Percentiles rank a stretch among this genome's conserved stretches.
phyloP scores from a whole-genome alignment of 2,888 invertebrate genomes.

The Chrysopilus asiliformis region DNA sequence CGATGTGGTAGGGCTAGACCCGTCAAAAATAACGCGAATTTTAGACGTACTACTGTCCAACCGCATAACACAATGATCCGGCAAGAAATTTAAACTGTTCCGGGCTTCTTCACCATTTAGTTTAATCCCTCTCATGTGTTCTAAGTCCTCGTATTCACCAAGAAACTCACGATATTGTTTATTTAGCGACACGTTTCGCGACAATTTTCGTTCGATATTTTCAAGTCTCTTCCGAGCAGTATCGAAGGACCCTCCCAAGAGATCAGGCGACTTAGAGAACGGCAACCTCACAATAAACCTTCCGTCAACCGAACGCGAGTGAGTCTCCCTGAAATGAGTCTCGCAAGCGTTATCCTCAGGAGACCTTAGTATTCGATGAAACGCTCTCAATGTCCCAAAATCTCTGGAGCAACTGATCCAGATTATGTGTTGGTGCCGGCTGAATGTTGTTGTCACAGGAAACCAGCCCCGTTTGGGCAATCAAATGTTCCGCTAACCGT shows the following conservation, averaged over 20 bases:
- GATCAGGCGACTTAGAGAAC: background rate
- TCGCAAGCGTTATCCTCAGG: background rate
- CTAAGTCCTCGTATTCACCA: background rate
- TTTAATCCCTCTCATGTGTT: background rate
- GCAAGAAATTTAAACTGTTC: background rate
- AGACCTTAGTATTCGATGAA: background rate
- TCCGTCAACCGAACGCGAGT: background rate
- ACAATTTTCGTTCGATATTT: background rate
- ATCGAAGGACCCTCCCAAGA: background rate
- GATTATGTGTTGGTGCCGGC: background rate
- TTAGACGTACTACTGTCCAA: background rate
- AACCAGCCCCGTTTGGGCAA: no score
- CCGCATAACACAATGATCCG: background rate
- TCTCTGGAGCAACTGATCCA: background rate
- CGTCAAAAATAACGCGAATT: background rate
- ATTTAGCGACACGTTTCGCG: background rate
- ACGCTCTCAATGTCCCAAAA: constrained; percentile 2
- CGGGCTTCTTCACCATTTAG: background rate
- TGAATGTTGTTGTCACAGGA: no score
- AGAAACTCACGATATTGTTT: background rate
- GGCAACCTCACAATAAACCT: background rate
- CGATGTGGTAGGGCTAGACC: background rate
- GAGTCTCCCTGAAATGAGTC: background rate
- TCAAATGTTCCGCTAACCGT: no score
- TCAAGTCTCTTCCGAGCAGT: constrained; percentile 1